Evolutionary conservation across 2,797 vertebrate species (phyloP).

Genomic region (Adrianichthys oophorus): DNA sequence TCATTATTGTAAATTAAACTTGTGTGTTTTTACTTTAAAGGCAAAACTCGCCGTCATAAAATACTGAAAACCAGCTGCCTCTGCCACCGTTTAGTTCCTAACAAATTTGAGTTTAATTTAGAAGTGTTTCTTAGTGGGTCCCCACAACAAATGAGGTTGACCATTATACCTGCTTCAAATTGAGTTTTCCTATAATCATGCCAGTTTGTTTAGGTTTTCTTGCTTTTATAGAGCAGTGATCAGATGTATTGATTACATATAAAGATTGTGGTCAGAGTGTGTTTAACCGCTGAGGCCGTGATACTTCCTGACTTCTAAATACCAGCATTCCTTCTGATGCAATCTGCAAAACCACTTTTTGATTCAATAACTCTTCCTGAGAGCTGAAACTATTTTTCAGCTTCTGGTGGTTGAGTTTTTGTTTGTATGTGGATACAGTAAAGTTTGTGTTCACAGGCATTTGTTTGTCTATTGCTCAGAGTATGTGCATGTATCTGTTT

Average conservation of each 20-base stretch:
- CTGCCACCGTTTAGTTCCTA: conserved; percentile 29
- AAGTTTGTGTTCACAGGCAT: conserved; percentile 32
- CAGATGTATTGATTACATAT: conserved; percentile 10
- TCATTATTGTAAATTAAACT: conserved; percentile 25
- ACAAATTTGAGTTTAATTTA: conserved; percentile 11
- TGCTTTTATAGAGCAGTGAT: conserved; percentile 3
- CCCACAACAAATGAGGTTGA: conserved; percentile 11
- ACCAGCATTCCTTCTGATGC: conserved; percentile 19
- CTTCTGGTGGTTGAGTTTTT: conserved; percentile 42
- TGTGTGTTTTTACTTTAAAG: conserved; percentile 34
- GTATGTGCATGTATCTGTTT: conserved; percentile 42
- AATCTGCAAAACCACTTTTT: conserved; percentile 37
- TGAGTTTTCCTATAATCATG: conserved; percentile 11
- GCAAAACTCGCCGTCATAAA: conserved; percentile 19
- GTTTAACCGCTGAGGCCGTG: conserved; percentile 18
- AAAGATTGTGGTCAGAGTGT: conserved; percentile 12
- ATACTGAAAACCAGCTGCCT: conserved; percentile 18
- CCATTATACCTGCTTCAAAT: background rate
- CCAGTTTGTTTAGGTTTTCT: conserved; percentile 1
- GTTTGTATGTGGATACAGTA: conserved; percentile 20
- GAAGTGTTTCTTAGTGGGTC: conserved; percentile 11
- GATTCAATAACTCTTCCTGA: conserved; percentile 18
- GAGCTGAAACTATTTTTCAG: conserved; percentile 20
- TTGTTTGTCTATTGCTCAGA: conserved; percentile 6
- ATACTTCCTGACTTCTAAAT: conserved; percentile 22